Conservation (phyloP, 2,113 vertebrate species). For the Chionodraco myersi region DNA sequence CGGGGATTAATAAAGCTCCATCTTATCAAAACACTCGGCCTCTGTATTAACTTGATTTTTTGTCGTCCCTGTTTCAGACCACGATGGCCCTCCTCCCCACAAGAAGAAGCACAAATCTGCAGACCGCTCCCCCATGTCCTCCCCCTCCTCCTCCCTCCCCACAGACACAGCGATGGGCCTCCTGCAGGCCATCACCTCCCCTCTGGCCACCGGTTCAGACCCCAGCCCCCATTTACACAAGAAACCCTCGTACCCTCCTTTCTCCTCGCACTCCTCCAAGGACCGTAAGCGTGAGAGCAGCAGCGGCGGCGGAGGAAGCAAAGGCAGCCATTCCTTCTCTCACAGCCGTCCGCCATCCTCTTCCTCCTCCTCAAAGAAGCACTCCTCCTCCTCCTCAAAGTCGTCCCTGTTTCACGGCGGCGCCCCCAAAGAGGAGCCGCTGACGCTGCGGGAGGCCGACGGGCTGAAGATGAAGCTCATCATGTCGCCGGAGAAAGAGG, state of each 20-base stretch:
- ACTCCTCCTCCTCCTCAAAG: slow-evolving; percentile 88
- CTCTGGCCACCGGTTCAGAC: slow-evolving; percentile 89
- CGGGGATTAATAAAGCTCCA: no score
- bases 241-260: slow-evolving; percentile 88
- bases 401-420: slow-evolving; percentile 84
- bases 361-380: slow-evolving; percentile 85
- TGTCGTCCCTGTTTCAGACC: slow-evolving; percentile 62
- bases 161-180: slow-evolving; percentile 95
- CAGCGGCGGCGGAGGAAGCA: slow-evolving; percentile 60
- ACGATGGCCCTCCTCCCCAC: slow-evolving; percentile 79
- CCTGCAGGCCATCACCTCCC: slow-evolving; percentile 92
- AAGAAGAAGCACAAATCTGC: slow-evolving; percentile 86
- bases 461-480: slow-evolving; percentile 98
- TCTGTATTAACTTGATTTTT: background rate
- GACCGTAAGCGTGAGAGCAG: slow-evolving; percentile 82
- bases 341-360: slow-evolving; percentile 74
- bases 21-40: background rate
- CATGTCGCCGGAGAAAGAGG: slow-evolving; percentile 89
- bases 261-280: slow-evolving; percentile 85
- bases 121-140: slow-evolving; percentile 75
- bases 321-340: slow-evolving; percentile 74
- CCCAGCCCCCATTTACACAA: slow-evolving; percentile 87
- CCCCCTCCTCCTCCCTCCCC: slow-evolving; percentile 82
- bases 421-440: slow-evolving; percentile 81
- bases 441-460: slow-evolving; percentile 94